Evolutionary conservation across 2,797 vertebrate genomes (phyloP), one percentile per base, ranked within the genome.

Genomic region (Tinamus major): DNA sequence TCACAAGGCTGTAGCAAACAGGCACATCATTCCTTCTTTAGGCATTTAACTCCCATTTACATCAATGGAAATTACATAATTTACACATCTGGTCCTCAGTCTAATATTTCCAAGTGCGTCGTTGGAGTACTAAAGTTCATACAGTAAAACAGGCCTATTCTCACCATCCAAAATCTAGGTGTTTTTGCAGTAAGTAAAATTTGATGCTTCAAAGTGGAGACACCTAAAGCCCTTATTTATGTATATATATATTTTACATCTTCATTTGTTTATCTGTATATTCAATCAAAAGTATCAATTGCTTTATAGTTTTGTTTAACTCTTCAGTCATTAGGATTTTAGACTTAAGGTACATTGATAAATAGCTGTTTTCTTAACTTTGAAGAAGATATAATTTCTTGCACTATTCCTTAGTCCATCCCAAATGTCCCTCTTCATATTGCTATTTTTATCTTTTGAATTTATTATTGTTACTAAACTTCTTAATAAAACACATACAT

Each of bases 21-120:
- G 55, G 48, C 6, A 63, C 39, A 76, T 77, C n/a, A n/a, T 71
- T 84, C 21, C 63, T 84, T 89, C 82, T 88, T 91, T 70, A 86
- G 82, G 42, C 31, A 37, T 59, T 94, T 81, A 81, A 56, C 67
- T 90, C 24, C 42, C 51, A 61, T 93, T 86, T 92, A 37, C 42
- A 91, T 89, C 56, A 82, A 68, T 92, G 78, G 48, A 86, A 94
- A 96, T 93, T 37, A 92, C 74, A 70, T 81, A 91, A 93, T 96
- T 96, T 75, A 86, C 70, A 79, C 74, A 90, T 92, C 85, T 95
- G 74, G 16, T 92, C 37, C 42, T 79, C 75, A 0, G 0, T 75
- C 76, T 87, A 72, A 69, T 53, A 62, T 93, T 85, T 68, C 76
- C 67, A 84, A 11, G 39, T 37, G 9, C 51, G 63, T 56, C 39